Evolutionary conservation across 1,140 invertebrate genomes (phyloP), one percentile per base, ranked within the genome.

Genomic region (Brachystomella parvula): DNA sequence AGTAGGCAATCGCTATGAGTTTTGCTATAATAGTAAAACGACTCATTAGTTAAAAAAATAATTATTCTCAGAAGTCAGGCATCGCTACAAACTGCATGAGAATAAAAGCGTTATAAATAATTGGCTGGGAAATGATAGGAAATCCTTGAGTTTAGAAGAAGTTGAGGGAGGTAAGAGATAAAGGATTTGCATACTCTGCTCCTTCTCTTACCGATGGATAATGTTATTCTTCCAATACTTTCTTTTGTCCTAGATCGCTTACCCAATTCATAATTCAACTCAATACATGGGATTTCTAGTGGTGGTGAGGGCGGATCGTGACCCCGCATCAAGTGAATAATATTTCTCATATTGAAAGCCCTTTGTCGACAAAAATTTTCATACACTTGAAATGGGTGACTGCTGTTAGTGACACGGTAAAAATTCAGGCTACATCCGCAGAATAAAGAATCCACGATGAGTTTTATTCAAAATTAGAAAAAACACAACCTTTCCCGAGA

Each of bases 321-420:
- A 53, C 49, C 49, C 49, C 49, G 49, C 49, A 53, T 53, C n/a
- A n/a, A 53, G 12, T 53, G 24, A 53, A 53, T n/a, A n/a, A 19
- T 53, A 19, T 53, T 53, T 9, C 24, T 24, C 12, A 53, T 24
- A 6, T 53, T 53, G 12, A 6, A 53, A 53, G 21, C 15, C 15
- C 9, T 19, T 17, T 17, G 57, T 59, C 2, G 30, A 30, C 57
- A 32, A 30, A 59, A 29, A 30, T 59, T 59, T 44, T 59, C 21
- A 3, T 29, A 12, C 6, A 59, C 3, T 29, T 9, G 30, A 9
- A 56, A 26, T 17, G 49, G 9, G 15, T 56, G 24, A 9, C 6
- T 26, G 9, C 49, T 56, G 24, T 56, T 56, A 6, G 6, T 26
- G 24, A 56, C 49, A 9, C 15, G 9, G n/a, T 44, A 44, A 44